Evolutionary conservation across 2,888 invertebrate species (phyloP).

Genomic region (Adelphocoris suturalis): DNA sequence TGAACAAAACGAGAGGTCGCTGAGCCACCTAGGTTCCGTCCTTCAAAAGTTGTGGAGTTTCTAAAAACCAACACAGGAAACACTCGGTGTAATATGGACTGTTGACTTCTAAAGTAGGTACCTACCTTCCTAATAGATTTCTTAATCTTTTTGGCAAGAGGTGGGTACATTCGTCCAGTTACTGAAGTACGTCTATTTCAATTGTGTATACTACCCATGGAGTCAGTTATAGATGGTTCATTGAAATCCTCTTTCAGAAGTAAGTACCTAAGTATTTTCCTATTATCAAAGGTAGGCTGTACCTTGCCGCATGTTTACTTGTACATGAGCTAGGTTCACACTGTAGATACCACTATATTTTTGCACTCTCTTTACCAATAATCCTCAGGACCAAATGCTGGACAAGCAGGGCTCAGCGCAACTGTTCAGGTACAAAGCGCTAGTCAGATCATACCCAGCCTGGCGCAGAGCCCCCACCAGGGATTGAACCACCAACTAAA

Average conservation of each 20-base stretch:
- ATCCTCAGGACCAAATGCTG: conserved; percentile 9
- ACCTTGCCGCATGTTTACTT: neutral
- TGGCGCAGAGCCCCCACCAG: conserved; percentile 26
- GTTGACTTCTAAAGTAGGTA: too few species aligned
- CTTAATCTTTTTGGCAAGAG: too few species aligned
- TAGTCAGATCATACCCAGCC: neutral
- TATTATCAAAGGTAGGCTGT: neutral
- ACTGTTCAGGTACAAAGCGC: conserved; percentile 22
- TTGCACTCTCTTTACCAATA: neutral
- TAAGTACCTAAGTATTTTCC: neutral
- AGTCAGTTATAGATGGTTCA: neutral
- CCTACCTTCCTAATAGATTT: too few species aligned
- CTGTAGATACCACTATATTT: neutral
- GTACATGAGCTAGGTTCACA: neutral
- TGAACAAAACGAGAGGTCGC: too few species aligned
- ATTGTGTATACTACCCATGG: too few species aligned
- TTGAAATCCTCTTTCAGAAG: neutral
- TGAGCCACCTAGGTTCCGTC: too few species aligned
- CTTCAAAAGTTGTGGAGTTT: too few species aligned
- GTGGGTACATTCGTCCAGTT: too few species aligned
- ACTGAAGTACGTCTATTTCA: too few species aligned
- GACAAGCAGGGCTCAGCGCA: neutral
- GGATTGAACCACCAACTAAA: neutral
- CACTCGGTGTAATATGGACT: too few species aligned
- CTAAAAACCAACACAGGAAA: too few species aligned